Conservation (phyloP, 2,113 vertebrate genomes). For the Chitala chitala region DNA sequence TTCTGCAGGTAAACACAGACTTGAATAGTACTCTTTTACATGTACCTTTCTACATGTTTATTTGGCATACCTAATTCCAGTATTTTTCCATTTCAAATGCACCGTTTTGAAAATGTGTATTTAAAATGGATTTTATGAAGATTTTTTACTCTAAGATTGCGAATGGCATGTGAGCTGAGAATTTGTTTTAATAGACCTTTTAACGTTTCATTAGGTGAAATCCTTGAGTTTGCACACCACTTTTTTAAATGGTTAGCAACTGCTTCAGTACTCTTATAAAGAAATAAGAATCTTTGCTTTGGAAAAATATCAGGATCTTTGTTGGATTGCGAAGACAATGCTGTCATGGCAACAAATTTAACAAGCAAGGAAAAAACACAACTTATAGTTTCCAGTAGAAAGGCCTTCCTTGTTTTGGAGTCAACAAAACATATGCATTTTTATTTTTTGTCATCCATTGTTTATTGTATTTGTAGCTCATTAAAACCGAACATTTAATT, state of each 20-base stretch:
- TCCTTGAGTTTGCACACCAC: background rate
- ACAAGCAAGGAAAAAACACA: background rate
- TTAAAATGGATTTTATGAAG: too few species aligned
- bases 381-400: background rate
- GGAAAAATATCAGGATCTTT: background rate
- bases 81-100: too few species aligned
- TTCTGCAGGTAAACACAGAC: too few species aligned
- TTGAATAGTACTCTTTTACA: too few species aligned
- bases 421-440: too few species aligned
- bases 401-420: background rate
- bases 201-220: background rate
- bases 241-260: slow-evolving; percentile 13
- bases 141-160: background rate
- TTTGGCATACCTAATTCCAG: too few species aligned
- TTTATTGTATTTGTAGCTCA: too few species aligned
- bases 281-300: background rate
- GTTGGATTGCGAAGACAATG: background rate
- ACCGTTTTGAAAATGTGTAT: too few species aligned
- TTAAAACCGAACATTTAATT: too few species aligned
- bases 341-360: background rate
- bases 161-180: background rate
- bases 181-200: background rate
- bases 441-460: too few species aligned
- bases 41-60: too few species aligned
- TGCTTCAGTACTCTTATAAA: background rate